phyloP scores from a whole-genome alignment of 2,113 vertebrate genomes.

The Dromiciops gliroides region DNA sequence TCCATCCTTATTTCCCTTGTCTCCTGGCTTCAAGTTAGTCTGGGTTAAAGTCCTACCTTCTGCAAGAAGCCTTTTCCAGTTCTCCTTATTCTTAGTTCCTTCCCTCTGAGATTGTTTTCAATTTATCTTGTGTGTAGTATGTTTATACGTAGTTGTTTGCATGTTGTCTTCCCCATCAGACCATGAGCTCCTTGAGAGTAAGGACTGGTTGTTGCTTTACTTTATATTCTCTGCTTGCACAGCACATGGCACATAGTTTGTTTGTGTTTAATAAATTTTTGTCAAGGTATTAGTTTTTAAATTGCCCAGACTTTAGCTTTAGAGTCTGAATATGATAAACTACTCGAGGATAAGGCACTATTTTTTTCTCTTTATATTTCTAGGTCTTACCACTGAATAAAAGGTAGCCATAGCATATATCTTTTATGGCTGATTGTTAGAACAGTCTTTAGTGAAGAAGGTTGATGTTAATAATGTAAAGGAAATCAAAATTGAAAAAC shows the following conservation, averaged over 20 bases:
- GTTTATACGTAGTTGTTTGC: background rate
- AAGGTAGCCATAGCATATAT: background rate
- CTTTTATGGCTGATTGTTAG: background rate
- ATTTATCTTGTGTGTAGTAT: background rate
- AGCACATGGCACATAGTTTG: background rate
- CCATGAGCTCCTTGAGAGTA: background rate
- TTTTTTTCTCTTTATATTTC: background rate
- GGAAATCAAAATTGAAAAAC: background rate
- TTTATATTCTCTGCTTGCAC: background rate
- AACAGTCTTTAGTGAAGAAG: background rate
- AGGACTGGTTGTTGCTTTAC: background rate
- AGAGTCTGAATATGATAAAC: background rate
- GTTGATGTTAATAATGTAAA: background rate
- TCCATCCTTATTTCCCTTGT: background rate
- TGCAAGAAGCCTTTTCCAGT: background rate
- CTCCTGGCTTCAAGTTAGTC: background rate
- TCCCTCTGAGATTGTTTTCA: background rate
- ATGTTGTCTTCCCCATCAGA: background rate
- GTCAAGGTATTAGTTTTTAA: background rate
- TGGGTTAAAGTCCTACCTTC: background rate
- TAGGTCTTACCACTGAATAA: background rate
- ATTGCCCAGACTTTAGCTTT: background rate
- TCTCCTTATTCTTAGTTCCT: background rate
- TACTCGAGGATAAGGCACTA: background rate
- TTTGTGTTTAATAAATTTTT: background rate